phyloP scores from a whole-genome alignment of 1,140 invertebrate species.

The Parapsyche elsis region DNA sequence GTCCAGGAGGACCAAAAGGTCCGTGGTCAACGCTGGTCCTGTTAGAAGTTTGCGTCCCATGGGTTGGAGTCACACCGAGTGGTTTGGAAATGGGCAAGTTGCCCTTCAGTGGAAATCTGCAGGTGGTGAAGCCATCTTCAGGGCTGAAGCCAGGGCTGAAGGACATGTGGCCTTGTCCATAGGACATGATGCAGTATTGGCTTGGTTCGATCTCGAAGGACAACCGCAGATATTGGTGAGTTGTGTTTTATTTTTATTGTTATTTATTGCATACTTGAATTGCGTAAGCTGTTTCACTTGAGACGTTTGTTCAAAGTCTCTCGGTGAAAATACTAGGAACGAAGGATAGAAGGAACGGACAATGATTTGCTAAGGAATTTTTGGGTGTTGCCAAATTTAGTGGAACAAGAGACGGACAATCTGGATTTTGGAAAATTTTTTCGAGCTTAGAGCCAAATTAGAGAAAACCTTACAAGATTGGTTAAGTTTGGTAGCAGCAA shows the following conservation, averaged over 20 bases:
- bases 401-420: too few species aligned
- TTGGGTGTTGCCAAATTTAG: too few species aligned
- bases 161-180: slow-evolving; percentile 50
- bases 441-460: too few species aligned
- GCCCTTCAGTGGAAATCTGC: slow-evolving; percentile 45
- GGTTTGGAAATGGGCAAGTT: slow-evolving; percentile 48
- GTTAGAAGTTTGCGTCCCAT: slow-evolving; percentile 4
- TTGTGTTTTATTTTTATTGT: not conserved
- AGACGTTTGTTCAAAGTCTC: too few species aligned
- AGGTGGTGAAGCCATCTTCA: slow-evolving; percentile 41
- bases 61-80: slow-evolving; percentile 41
- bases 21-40: slow-evolving; percentile 1
- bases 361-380: too few species aligned
- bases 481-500: too few species aligned
- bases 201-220: slow-evolving; percentile 48
- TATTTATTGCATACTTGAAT: not conserved
- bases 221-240: slow-evolving; percentile 51
- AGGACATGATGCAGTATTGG: slow-evolving; percentile 50
- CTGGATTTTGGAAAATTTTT: too few species aligned
- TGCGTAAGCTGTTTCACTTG: too few species aligned
- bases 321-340: too few species aligned
- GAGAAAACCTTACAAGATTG: too few species aligned
- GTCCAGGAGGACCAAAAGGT: not conserved
- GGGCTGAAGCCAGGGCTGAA: slow-evolving; percentile 45
- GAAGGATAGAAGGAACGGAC: too few species aligned